phyloP scores from a whole-genome alignment of 2,888 invertebrate genomes.

The Globia sparganii region DNA sequence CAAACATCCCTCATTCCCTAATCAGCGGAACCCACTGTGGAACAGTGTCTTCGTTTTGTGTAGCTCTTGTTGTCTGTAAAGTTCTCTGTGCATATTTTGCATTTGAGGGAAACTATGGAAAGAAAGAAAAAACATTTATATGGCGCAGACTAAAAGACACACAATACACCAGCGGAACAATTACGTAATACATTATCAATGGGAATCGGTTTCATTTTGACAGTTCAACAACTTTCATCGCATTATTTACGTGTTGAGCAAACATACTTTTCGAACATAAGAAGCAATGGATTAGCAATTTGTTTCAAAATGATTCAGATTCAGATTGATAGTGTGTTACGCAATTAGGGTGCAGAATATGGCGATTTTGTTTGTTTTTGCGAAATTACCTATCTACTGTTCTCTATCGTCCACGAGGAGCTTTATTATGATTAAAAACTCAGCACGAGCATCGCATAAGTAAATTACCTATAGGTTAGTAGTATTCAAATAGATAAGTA shows the following conservation, averaged over 20 bases:
- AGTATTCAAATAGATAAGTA: neutral
- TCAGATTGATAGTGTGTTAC: too few relatives aligned
- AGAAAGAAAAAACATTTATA: too few relatives aligned
- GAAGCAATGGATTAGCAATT: too few relatives aligned
- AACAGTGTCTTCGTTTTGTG: neutral
- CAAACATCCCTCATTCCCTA: neutral
- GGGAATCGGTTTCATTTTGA: too few relatives aligned
- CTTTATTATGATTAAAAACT: neutral
- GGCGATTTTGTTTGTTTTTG: constrained; percentile 1
- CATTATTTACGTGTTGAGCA: too few relatives aligned
- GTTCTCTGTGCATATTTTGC: neutral
- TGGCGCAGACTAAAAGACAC: too few relatives aligned
- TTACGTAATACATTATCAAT: too few relatives aligned
- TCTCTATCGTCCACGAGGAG: neutral
- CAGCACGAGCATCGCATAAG: neutral
- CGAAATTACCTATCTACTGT: neutral
- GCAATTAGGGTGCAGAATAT: too few relatives aligned
- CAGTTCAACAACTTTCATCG: too few relatives aligned
- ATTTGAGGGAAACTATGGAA: neutral
- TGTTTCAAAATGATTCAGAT: too few relatives aligned
- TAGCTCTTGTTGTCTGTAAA: neutral
- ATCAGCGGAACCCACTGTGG: neutral
- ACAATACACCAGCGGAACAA: too few relatives aligned
- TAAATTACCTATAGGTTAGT: constrained; percentile 4
- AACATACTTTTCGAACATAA: too few relatives aligned